A percentile compares a stretch with the other conserved stretches of the same genome.
phyloP scores from a whole-genome alignment of 2,113 vertebrate species.

The Brachyhypopomus gauderio region DNA sequence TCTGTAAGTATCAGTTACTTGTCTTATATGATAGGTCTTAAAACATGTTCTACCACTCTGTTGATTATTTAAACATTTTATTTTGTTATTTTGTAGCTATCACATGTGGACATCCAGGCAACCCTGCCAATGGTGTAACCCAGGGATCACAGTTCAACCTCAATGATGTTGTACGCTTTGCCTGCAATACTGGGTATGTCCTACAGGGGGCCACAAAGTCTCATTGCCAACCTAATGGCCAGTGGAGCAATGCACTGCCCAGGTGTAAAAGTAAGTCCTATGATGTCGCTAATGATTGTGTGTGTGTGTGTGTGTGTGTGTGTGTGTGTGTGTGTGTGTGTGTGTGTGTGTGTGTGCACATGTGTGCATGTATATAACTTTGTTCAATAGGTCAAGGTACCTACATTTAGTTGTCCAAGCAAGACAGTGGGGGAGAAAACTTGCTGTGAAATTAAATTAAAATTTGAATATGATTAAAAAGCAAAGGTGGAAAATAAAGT shows the following conservation, averaged over 20 bases:
- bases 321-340: conserved; percentile 34
- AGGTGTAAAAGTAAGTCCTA: conserved; percentile 86
- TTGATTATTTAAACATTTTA: not conserved
- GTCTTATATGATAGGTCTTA: not conserved
- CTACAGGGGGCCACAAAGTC: conserved; percentile 84
- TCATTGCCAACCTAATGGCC: conserved; percentile 88
- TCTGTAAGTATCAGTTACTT: conserved; percentile 84
- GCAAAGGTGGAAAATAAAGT: not conserved
- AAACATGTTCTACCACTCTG: not conserved
- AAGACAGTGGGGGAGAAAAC: not conserved
- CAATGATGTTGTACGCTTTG: conserved; percentile 89
- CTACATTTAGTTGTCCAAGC: conserved; percentile 52
- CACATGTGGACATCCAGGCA: conserved; percentile 96
- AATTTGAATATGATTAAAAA: not conserved
- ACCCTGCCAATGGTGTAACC: conserved; percentile 87
- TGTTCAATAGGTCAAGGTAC: conserved; percentile 11
- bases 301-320: conserved; percentile 16
- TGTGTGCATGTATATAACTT: conserved; percentile 9
- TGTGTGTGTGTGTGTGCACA: conserved; percentile 21
- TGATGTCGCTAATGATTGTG: conserved; percentile 1
- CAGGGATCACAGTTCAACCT: conserved; percentile 95
- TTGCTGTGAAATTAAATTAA: not conserved
- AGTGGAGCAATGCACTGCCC: conserved; percentile 91
- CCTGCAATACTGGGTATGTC: conserved; percentile 86
- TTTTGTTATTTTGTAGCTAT: conserved; percentile 77